Conservation (phyloP, 2,797 vertebrate species). For the Sebastiscus tertius region DNA sequence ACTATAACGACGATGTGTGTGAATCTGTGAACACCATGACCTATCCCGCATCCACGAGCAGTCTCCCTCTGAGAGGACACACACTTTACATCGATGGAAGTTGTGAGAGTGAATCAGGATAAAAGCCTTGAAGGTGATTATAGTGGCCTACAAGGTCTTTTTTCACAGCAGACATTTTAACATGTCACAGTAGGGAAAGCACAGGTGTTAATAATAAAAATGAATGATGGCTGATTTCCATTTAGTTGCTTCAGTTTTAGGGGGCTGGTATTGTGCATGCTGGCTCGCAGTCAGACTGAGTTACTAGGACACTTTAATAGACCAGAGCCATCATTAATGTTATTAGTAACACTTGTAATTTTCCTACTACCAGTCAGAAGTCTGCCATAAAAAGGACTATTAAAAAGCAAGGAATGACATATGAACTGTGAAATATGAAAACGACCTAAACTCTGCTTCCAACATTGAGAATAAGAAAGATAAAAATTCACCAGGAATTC, state of each 20-base stretch:
- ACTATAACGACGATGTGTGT: background rate
- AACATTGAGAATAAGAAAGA: no score
- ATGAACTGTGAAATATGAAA: background rate
- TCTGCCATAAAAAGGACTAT: background rate
- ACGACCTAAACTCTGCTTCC: background rate
- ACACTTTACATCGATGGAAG: background rate
- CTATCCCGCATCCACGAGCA: slow-evolving; percentile 17
- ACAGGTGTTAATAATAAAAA: background rate
- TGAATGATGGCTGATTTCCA: background rate
- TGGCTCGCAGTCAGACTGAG: background rate
- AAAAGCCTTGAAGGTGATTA: background rate
- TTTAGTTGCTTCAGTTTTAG: background rate
- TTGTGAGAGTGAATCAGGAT: background rate
- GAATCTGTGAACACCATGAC: slow-evolving; percentile 32
- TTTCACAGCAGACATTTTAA: background rate
- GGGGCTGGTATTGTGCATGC: background rate
- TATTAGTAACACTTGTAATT: background rate
- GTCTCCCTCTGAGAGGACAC: slow-evolving; percentile 1
- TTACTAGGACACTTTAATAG: background rate
- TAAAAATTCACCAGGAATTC: no score
- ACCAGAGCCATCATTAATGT: background rate
- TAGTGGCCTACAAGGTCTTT: background rate
- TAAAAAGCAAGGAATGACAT: background rate
- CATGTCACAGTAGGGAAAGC: background rate
- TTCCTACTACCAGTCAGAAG: background rate